A percentile compares a stretch with the other conserved stretches of the same genome.
Conservation (phyloP, 1,140 invertebrate species). For the Drosophila rufa region DNA sequence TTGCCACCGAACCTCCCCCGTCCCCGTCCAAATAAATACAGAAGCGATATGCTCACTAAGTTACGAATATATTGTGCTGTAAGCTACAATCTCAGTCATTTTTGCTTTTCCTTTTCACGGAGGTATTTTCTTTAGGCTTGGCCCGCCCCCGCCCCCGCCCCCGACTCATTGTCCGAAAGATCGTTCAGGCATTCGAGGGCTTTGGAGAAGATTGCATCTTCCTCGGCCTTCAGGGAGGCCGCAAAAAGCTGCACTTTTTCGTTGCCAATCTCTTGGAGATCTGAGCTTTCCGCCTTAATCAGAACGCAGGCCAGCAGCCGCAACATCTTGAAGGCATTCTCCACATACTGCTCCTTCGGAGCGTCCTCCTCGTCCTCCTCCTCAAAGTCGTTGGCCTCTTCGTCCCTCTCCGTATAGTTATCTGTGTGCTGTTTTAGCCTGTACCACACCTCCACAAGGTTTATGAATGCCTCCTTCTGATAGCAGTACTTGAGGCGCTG, state of each 20-base stretch:
- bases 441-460: slow-evolving; percentile 50
- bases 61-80: slow-evolving; percentile 64
- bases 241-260: slow-evolving; percentile 49
- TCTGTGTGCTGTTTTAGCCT: slow-evolving; percentile 56
- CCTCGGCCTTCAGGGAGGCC: slow-evolving; percentile 37
- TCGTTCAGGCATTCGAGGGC: slow-evolving; percentile 54
- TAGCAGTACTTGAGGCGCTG: slow-evolving; percentile 69
- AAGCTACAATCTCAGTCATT: slow-evolving; percentile 74
- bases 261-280: slow-evolving; percentile 48
- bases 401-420: slow-evolving; percentile 55
- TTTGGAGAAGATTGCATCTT: slow-evolving; percentile 61
- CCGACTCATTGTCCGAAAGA: slow-evolving; percentile 45
- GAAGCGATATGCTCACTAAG: slow-evolving; percentile 9
- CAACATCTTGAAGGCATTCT: slow-evolving; percentile 64
- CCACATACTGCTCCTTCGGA: slow-evolving; percentile 62
- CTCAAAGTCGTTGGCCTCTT: slow-evolving; percentile 62
- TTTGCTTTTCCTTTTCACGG: slow-evolving; percentile 32
- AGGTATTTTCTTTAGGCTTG: slow-evolving; percentile 65
- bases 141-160: slow-evolving; percentile 17
- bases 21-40: slow-evolving; percentile 2
- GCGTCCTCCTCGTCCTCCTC: slow-evolving; percentile 70
- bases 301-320: slow-evolving; percentile 59
- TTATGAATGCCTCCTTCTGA: slow-evolving; percentile 52
- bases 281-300: slow-evolving; percentile 39
- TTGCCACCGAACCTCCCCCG: neutral